A percentile compares a stretch with the other conserved stretches of the same genome.
These are phyloP conservation scores for Seira sanloemensis DNA, from an alignment of 2,888 invertebrate species.

Conservation along the genomic window DNA sequence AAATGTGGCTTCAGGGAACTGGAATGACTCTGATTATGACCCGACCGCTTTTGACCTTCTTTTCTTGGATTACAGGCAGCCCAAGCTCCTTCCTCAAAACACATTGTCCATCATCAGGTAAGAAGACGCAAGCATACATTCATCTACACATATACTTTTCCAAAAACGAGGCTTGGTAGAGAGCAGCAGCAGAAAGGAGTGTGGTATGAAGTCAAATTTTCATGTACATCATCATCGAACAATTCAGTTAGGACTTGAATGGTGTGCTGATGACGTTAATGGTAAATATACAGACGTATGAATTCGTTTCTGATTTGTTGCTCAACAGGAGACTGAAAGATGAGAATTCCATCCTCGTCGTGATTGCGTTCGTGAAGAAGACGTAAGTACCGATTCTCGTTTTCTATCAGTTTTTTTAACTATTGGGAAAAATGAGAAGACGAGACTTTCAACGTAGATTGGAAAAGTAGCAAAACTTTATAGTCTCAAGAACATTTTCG, in stretches of 20 bases:
- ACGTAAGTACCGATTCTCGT: constrained; percentile 80
- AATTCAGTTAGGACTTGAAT: constrained; percentile 3
- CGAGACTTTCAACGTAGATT: too few relatives aligned
- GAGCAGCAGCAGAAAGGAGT: too few relatives aligned
- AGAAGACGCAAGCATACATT: too few relatives aligned
- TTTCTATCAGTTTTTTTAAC: too few relatives aligned
- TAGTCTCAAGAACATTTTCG: too few relatives aligned
- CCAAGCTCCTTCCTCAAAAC: constrained; percentile 69
- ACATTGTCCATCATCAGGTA: constrained; percentile 71
- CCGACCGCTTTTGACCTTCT: constrained; percentile 68
- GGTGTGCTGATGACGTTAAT: constrained; percentile 14
- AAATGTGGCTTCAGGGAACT: constrained; percentile 45
- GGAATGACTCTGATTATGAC: constrained; percentile 55
- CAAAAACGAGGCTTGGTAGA: too few relatives aligned
- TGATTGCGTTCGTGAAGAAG: constrained; percentile 91
- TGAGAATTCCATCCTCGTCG: constrained; percentile 85
- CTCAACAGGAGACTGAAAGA: constrained; percentile 83
- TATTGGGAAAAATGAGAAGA: too few relatives aligned
- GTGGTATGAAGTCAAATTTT: too few relatives aligned
- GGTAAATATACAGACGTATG: constrained; percentile 1
- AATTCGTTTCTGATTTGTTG: constrained; percentile 43
- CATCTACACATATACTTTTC: too few relatives aligned
- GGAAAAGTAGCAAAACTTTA: too few relatives aligned
- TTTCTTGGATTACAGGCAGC: constrained; percentile 72
- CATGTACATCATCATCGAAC: too few relatives aligned